Evolutionary conservation across 2,113 vertebrate species (phyloP).

Genomic region (Herpetotheres cachinnans): DNA sequence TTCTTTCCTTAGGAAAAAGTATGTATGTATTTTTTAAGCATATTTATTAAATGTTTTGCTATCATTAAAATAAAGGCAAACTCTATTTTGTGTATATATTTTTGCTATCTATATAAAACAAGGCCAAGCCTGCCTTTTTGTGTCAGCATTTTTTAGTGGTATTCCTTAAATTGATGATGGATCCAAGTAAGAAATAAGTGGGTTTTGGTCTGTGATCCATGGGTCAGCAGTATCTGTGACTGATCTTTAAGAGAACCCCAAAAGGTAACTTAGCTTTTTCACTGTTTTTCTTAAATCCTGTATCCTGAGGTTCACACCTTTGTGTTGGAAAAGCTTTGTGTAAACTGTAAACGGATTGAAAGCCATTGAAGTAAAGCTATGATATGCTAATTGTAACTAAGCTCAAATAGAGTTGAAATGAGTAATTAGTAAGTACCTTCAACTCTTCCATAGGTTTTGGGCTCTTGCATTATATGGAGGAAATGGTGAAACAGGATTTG

Average conservation of each 20-base stretch:
- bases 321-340: not conserved
- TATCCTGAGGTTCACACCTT: not conserved
- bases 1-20: constrained; percentile 91
- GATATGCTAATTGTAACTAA: not conserved
- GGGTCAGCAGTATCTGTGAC: not conserved
- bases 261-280: not conserved
- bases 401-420: not conserved
- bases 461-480: constrained; percentile 92
- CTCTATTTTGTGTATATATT: not conserved
- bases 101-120: not conserved
- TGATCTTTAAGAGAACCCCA: not conserved
- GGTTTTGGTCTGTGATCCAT: not conserved
- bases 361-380: not conserved
- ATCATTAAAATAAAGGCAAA: not conserved
- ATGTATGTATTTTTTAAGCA: constrained; percentile 63
- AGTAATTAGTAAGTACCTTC: not conserved
- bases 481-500: constrained; percentile 94
- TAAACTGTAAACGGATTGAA: not conserved
- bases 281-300: not conserved
- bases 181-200: not conserved
- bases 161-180: not conserved
- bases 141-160: not conserved
- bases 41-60: not conserved
- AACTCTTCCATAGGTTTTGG: constrained; percentile 82
- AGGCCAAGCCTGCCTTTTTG: not conserved